Base-by-base conservation (phyloP, 2,113 vertebrate genomes). In the Odobenus rosmarus region DNA sequence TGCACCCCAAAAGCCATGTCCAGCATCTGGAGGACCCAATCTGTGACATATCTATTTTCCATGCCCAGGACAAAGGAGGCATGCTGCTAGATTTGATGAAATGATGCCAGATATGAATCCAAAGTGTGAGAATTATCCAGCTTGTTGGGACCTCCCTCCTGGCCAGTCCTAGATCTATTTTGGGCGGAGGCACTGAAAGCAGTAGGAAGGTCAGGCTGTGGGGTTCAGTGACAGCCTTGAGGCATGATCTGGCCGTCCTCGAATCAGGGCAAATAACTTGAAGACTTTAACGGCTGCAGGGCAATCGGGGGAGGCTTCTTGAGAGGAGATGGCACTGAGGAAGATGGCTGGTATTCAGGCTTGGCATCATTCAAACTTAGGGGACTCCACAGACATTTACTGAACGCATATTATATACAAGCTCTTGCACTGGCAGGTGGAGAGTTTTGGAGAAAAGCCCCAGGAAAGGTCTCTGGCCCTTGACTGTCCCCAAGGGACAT, bases 361-460 rank as follows among this genome's bases (percentile, higher is more conserved):
- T 5, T 19, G 1, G 5, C 12, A 4, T 72, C 14, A 0, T 42
- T 36, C 71, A 80, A 14, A 39, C 7, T 33, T 26, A n/a, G 61
- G 3, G 18, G 18, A 51, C 15, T 86, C 33, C 15, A 1, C 3
- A 24, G 84, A 88, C 69, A 51, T 21, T 46, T 24, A 46, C 1
- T 7, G 55, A 92, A 57, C 7, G 14, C 23, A 15, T 5, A 24
- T 10, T 28, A 53, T 42, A 1, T 55, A 42, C 21, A 8, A 49
- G 74, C 28, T 13, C 33, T 18, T 28, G 23, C 59, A 28, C 31
- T 51, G 36, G 10, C 28, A 46, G 26, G 36, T 39, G 16, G 46
- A 77, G 39, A 18, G 53, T 57, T 86, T 53, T 92, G 64, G 57
- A 88, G 42, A 51, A 96, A 87, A 26, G 31, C 46, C 31, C n/a